Evolutionary conservation across 2,113 vertebrate genomes (phyloP), one percentile per base, ranked within the genome.

Genomic region (Heteronetta atricapilla): DNA sequence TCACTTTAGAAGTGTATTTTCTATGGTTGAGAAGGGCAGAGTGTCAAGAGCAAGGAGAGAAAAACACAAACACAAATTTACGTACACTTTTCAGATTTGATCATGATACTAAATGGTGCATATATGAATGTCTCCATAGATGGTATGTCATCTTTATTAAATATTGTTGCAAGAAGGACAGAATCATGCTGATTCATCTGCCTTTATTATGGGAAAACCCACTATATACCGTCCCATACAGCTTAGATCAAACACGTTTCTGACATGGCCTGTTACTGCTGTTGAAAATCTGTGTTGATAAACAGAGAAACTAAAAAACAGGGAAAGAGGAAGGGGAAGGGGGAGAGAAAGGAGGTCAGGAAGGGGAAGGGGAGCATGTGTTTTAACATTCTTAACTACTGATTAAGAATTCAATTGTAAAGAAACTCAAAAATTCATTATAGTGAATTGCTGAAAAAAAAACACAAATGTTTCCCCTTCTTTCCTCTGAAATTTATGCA

Each of bases 101-200:
- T 92, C 76, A 13, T 3, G 20, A n/a, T 88, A 70, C 36, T 82
- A 18, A 36, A 33, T 53, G 69, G 36, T 88, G 55, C 33, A 26
- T 87, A 40, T 89, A 59, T 69, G 55, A 89, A 76, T 73, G 55
- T 80, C 25, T 64, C 67, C 6, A 8, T 52, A 85, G 75, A 69
- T 3, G 1, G 58, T 62, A 58, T 20, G 11, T 13, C 33, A 50
- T 91, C 34, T 86, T 89, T 89, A 92, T 96, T 82, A 85, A 91
- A 82, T 81, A 66, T 46, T 91, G 58, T 88, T 91, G 38, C 59
- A 89, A 74, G 17, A 93, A 91, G 40, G 55, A 91, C 28, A 82
- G 85, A 56, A 63, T 88, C 1, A 0, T 77, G 59, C 89, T 77
- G 59, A 83, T 94, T 88, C 63, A 74, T 69, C 48, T 90, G 56